A percentile compares a stretch with the other conserved stretches of the same genome.
Evolutionary conservation across 1,140 invertebrate genomes (phyloP).

Genomic region (Lepidurus apus): DNA sequence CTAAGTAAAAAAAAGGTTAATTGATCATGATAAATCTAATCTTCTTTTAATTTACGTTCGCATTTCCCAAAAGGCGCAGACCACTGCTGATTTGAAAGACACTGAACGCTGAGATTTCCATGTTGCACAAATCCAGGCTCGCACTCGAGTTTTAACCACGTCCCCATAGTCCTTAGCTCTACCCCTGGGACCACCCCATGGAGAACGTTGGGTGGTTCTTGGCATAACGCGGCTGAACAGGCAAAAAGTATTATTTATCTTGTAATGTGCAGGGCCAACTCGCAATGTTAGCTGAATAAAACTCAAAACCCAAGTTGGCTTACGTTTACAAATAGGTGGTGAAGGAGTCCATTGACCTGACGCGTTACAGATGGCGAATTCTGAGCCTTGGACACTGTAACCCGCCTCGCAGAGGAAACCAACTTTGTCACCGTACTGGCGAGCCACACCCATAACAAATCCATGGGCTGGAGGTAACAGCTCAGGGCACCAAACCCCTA

Average conservation of each 20-base stretch:
- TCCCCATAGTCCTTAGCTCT: conserved; percentile 39
- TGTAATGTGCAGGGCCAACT: no score
- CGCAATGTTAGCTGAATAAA: neutral
- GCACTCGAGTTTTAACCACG: conserved; percentile 40
- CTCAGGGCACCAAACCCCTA: conserved; percentile 36
- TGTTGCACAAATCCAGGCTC: conserved; percentile 45
- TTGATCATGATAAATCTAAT: conserved; percentile 24
- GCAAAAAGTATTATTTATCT: conserved; percentile 26
- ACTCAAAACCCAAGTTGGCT: neutral
- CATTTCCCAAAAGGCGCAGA: conserved; percentile 52
- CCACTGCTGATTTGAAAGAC: conserved; percentile 52
- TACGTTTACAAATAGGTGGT: conserved; percentile 39
- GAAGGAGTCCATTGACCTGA: conserved; percentile 38
- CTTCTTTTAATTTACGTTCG: conserved; percentile 31
- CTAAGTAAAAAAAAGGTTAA: conserved; percentile 40
- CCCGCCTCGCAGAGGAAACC: conserved; percentile 40
- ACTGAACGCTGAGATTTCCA: conserved; percentile 49
- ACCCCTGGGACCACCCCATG: conserved; percentile 31
- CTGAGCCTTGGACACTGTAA: conserved; percentile 38
- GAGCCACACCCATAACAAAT: conserved; percentile 37
- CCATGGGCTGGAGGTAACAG: conserved; percentile 36
- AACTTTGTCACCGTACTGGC: conserved; percentile 36
- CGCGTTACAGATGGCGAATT: conserved; percentile 36
- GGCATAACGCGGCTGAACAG: conserved; percentile 35
- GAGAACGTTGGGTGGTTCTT: conserved; percentile 30